Evolutionary conservation across 2,888 invertebrate genomes (phyloP).

Genomic region (Trichogramma evanescens): DNA sequence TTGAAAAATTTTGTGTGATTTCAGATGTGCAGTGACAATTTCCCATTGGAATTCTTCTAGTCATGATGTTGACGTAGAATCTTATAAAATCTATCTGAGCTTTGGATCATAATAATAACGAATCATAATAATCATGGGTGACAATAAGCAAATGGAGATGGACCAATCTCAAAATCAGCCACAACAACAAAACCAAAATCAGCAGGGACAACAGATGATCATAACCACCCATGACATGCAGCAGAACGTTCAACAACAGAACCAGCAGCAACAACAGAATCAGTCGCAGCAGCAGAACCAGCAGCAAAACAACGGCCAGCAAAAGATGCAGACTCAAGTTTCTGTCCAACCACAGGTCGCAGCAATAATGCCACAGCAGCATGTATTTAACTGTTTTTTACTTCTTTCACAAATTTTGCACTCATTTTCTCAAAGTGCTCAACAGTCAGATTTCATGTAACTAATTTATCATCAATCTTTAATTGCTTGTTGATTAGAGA

Average conservation of each 20-base stretch:
- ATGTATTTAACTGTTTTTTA: conserved; percentile 31
- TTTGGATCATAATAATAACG: not conserved
- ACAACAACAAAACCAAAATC: conserved; percentile 38
- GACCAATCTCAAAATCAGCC: conserved; percentile 36
- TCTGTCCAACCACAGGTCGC: conserved; percentile 46
- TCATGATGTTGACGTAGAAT: no score
- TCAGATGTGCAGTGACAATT: no score
- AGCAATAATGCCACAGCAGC: conserved; percentile 48
- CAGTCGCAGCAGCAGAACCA: conserved; percentile 35
- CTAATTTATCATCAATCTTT: not conserved
- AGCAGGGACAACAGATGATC: conserved; percentile 45
- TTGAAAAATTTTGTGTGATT: no score
- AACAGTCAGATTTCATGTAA: not conserved
- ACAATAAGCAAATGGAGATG: conserved; percentile 38
- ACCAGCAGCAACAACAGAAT: conserved; percentile 42
- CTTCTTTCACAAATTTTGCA: not conserved
- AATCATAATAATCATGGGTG: conserved; percentile 32
- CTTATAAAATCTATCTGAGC: not conserved
- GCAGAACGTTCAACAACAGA: conserved; percentile 39
- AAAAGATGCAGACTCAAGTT: conserved; percentile 40
- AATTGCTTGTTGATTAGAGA: not conserved
- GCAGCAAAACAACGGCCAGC: conserved; percentile 37
- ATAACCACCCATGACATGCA: conserved; percentile 36
- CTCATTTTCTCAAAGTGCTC: conserved; percentile 5
- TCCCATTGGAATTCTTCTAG: no score